phyloP scores from a whole-genome alignment of 2,797 vertebrate species.

The Brachyrhaphis roseni region DNA sequence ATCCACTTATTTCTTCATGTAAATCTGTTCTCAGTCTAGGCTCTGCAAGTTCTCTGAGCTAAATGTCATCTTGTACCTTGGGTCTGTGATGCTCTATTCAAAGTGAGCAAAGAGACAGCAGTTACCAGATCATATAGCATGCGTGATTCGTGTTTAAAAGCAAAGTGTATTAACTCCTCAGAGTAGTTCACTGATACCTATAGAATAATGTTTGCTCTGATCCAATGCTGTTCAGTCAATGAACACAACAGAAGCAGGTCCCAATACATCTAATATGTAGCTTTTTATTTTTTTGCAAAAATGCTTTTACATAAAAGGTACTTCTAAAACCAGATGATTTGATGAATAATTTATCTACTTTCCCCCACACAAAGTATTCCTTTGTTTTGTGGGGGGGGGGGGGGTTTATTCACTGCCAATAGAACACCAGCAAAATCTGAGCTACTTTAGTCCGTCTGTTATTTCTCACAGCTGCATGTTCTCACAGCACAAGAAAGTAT shows the following conservation, averaged over 20 bases:
- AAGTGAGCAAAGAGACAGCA: constrained; percentile 16
- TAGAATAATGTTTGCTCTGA: constrained; percentile 5
- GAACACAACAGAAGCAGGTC: background rate
- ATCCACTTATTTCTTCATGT: background rate
- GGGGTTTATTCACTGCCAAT: background rate
- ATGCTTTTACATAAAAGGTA: background rate
- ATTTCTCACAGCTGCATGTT: constrained; percentile 18
- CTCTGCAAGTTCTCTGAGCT: background rate
- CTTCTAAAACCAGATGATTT: background rate
- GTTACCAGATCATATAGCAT: constrained; percentile 22
- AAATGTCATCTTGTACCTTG: background rate
- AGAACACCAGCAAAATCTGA: constrained; percentile 19
- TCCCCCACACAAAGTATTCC: background rate
- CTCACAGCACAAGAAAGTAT: constrained; percentile 26
- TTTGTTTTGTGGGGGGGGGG: background rate
- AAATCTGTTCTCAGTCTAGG: background rate
- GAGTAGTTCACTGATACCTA: constrained; percentile 1
- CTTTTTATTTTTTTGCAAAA: background rate
- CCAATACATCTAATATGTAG: constrained; percentile 4
- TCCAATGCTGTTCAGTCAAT: constrained; percentile 6
- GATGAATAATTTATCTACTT: background rate
- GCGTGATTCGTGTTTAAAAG: constrained; percentile 12
- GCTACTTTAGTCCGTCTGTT: background rate
- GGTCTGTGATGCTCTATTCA: constrained; percentile 41
- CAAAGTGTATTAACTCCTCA: constrained; percentile 12